These are phyloP conservation scores for Heliconius hermathena DNA, from an alignment of 1,140 invertebrate species.

Conservation along the genomic window DNA sequence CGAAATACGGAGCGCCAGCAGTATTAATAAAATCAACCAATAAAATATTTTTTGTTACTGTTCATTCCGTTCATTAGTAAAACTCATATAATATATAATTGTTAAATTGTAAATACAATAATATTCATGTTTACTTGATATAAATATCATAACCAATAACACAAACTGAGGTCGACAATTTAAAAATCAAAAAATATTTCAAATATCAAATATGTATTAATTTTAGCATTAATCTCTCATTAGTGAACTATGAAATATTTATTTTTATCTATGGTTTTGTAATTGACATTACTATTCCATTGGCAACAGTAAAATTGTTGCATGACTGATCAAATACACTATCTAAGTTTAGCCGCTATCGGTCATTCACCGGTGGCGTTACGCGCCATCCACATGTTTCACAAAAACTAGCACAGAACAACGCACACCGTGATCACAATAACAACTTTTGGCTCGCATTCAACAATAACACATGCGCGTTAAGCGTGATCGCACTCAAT, in stretches of 20 bases:
- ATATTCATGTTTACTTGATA: too few relatives aligned
- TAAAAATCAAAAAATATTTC: too few relatives aligned
- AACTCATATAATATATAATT: too few relatives aligned
- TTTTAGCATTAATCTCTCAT: too few relatives aligned
- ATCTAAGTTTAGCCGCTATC: constrained; percentile 51
- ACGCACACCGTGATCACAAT: constrained; percentile 36
- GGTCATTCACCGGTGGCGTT: constrained; percentile 57
- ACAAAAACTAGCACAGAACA: constrained; percentile 39
- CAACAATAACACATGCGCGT: constrained; percentile 39
- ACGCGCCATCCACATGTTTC: constrained; percentile 33
- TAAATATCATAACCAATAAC: too few relatives aligned
- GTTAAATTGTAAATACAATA: too few relatives aligned
- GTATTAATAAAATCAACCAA: constrained; percentile 7
- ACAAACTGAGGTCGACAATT: too few relatives aligned
- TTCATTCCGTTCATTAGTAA: too few relatives aligned
- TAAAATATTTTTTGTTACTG: background rate
- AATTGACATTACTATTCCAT: background rate
- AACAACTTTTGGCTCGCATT: constrained; percentile 57
- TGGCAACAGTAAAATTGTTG: constrained; percentile 3
- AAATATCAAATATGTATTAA: too few relatives aligned
- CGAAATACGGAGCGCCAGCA: constrained; percentile 37
- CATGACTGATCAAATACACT: constrained; percentile 21
- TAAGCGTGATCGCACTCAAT: background rate
- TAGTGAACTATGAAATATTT: background rate
- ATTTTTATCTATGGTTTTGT: background rate